Evolutionary conservation across 2,797 vertebrate species (phyloP).

Genomic region (Diceros bicornis): DNA sequence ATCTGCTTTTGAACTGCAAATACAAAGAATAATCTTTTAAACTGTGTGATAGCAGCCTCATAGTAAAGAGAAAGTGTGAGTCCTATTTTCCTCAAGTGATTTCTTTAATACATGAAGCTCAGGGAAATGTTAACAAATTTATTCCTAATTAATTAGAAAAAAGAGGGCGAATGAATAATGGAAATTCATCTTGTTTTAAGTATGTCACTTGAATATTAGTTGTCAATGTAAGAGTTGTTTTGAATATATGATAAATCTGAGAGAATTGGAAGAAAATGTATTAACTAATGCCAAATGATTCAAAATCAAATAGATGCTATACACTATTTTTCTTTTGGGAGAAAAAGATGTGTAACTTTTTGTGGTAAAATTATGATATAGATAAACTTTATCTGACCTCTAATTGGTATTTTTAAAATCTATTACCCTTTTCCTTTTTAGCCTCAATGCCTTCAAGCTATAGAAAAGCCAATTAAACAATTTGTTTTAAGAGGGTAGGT

Average conservation of each 20-base stretch:
- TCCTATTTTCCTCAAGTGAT: background rate
- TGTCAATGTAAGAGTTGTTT: slow-evolving; percentile 40
- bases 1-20: slow-evolving; percentile 64
- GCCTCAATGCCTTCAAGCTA: background rate
- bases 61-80: slow-evolving; percentile 27
- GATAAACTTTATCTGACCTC: background rate
- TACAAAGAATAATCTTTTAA: slow-evolving; percentile 61
- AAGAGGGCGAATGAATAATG: background rate
- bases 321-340: background rate
- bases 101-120: slow-evolving; percentile 42
- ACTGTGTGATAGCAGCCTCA: slow-evolving; percentile 45
- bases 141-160: background rate
- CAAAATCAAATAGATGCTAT: background rate
- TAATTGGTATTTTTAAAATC: background rate
- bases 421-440: background rate
- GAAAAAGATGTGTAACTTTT: background rate
- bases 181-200: background rate
- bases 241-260: background rate
- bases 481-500: background rate
- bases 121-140: background rate
- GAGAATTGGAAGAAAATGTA: background rate
- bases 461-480: background rate
- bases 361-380: background rate
- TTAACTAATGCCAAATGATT: background rate
- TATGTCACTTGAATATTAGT: background rate